phyloP scores from a whole-genome alignment of 2,113 vertebrate species.

The Rhynchomys soricoides region DNA sequence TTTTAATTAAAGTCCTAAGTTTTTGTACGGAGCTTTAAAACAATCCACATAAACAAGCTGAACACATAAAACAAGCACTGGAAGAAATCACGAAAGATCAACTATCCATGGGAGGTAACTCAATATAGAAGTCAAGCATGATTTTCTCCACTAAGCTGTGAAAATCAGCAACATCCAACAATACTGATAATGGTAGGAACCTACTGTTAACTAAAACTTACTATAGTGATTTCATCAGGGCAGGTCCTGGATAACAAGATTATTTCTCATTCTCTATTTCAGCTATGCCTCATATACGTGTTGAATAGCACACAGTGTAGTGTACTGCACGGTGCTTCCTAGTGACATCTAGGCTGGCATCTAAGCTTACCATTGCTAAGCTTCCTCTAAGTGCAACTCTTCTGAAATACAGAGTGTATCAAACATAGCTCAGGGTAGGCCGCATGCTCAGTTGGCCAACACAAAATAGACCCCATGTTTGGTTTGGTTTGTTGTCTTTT shows the following conservation, averaged over 20 bases:
- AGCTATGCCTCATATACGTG: background rate
- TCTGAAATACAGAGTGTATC: background rate
- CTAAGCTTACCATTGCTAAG: background rate
- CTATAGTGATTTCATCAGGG: background rate
- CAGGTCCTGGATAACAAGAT: background rate
- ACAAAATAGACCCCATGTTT: background rate
- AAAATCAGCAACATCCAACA: background rate
- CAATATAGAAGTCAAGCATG: background rate
- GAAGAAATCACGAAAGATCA: background rate
- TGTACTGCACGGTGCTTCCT: background rate
- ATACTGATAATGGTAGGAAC: background rate
- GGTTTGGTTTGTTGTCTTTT: too few relatives aligned
- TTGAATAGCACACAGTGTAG: background rate
- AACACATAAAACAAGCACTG: background rate
- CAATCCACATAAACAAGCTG: background rate
- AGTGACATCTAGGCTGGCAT: background rate
- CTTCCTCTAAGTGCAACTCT: background rate
- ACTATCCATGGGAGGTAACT: background rate
- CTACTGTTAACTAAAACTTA: background rate
- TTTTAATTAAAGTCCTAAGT: too few relatives aligned
- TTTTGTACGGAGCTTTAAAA: background rate
- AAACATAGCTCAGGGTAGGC: background rate
- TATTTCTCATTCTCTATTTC: background rate
- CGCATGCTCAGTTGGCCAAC: background rate
- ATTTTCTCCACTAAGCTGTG: background rate